phyloP scores from a whole-genome alignment of 2,797 vertebrate genomes.

The Rhincodon typus region DNA sequence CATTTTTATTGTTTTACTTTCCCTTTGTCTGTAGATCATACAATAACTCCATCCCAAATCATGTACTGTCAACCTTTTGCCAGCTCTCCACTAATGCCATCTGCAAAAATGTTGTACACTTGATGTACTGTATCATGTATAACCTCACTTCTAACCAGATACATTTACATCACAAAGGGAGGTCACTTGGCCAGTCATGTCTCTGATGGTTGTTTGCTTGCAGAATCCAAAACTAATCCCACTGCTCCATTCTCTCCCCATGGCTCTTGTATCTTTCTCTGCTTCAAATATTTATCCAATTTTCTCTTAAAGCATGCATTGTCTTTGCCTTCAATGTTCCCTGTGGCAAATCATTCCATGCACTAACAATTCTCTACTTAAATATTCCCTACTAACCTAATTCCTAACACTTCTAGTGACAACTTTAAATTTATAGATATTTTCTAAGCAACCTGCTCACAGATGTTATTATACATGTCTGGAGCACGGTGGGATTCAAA shows the following conservation, averaged over 20 bases:
- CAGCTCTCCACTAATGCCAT: background rate
- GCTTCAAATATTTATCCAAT: background rate
- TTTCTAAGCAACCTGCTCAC: too few relatives aligned
- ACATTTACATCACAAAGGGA: background rate
- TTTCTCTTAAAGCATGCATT: background rate
- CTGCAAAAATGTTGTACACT: background rate
- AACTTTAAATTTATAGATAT: background rate
- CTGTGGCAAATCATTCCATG: background rate
- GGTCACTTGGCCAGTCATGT: background rate
- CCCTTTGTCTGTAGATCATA: background rate
- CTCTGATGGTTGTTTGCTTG: conserved; percentile 23
- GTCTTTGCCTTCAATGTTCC: background rate
- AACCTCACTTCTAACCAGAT: background rate
- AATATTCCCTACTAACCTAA: background rate
- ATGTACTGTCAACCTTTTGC: background rate
- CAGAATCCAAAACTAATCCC: conserved; percentile 1
- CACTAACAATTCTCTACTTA: background rate
- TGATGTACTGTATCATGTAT: background rate
- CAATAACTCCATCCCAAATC: background rate
- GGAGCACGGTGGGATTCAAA: too few relatives aligned
- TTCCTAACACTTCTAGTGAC: background rate
- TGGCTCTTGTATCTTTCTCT: background rate
- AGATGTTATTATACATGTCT: too few relatives aligned
- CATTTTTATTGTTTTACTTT: background rate
- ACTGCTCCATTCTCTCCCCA: background rate